Base-by-base conservation (phyloP, 2,113 vertebrate species). In the Cavia aperea region DNA sequence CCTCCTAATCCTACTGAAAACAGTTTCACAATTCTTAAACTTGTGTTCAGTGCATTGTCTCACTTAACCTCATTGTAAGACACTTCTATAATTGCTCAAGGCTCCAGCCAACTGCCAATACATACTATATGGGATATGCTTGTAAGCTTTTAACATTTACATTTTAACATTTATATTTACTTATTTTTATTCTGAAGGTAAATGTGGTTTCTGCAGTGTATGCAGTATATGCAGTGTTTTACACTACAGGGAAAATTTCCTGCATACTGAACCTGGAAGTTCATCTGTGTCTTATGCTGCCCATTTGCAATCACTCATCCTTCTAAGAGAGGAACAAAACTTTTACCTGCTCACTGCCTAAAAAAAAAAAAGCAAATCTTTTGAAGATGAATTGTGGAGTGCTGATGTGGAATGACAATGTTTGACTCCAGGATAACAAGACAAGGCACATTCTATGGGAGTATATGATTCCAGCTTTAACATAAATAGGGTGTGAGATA, bases 81-180 rank as follows among this genome's bases (percentile, higher is more conserved):
- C 10, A n/a, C 31, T 58, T 81, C 19, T 81, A 7, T 49, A 56
- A n/a, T 83, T 81, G 66, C 31, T 36, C 18, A 51, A 68, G 5
- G 15, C 16, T 60, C 15, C 6, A 84, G 7, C 0, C 8, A 91
- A 90, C 46, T 60, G 51, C 4, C 36, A 58, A 21, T 66, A 29
- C 84, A 92, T 73, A 21, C 93, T 56, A 88, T 84, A 24, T 33
- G 56, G 8, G n/a, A 31, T 18, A 81, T 81, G 26, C 33, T 62
- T 11, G 21, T 78, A 73, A 73, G 51, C 12, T 84, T 60, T 36
- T 79, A 46, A 56, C 65, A 46, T 54, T 18, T 86, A 13, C 31
- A 73, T 62, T 60, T 39, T 79, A 46, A 56, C 65, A 46, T 54
- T 18, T 86, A 13, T n/a, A 73, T 62, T 60, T 39, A 72, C 43